These are phyloP conservation scores for Oryzias dopingdopingensis DNA, from an alignment of 2,797 vertebrate species.

Conservation along the genomic window DNA sequence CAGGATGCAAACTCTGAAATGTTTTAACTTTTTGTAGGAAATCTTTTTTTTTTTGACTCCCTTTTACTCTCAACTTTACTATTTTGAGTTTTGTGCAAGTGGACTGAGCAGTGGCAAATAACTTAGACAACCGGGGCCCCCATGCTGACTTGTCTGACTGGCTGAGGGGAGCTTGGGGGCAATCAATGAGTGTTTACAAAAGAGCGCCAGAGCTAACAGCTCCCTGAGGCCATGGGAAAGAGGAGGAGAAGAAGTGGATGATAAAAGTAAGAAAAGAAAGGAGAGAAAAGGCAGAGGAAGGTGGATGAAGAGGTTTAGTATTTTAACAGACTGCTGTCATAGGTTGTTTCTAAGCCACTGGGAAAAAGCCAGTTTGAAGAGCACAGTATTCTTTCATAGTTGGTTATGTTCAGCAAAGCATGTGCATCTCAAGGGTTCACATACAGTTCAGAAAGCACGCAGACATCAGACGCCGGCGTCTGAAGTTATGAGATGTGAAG, in stretches of 20 bases:
- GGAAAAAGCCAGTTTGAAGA: conserved; percentile 19
- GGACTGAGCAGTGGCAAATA: conserved; percentile 73
- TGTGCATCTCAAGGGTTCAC: conserved; percentile 37
- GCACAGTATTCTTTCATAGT: conserved; percentile 18
- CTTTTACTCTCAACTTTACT: conserved; percentile 46
- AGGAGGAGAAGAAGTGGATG: conserved; percentile 52
- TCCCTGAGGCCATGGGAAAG: conserved; percentile 77
- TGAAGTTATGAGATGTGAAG: conserved; percentile 49
- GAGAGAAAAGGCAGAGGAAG: conserved; percentile 44
- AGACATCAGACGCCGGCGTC: conserved; percentile 28
- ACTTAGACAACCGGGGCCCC: conserved; percentile 75
- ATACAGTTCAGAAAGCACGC: conserved; percentile 32
- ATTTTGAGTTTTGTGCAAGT: conserved; percentile 46
- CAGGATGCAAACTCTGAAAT: conserved; percentile 68
- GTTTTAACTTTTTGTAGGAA: conserved; percentile 61
- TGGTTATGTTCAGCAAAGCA: conserved; percentile 40
- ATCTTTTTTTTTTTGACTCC: conserved; percentile 28
- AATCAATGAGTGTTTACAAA: conserved; percentile 85
- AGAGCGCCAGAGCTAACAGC: conserved; percentile 81
- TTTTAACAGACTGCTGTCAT: conserved; percentile 53
- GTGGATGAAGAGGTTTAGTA: conserved; percentile 43
- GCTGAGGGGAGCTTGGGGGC: conserved; percentile 73
- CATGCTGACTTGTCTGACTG: conserved; percentile 77
- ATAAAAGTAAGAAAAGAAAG: conserved; percentile 24
- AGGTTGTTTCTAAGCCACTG: conserved; percentile 34